Conservation (phyloP, 2,797 vertebrate genomes). For the Smutsia gigantea region DNA sequence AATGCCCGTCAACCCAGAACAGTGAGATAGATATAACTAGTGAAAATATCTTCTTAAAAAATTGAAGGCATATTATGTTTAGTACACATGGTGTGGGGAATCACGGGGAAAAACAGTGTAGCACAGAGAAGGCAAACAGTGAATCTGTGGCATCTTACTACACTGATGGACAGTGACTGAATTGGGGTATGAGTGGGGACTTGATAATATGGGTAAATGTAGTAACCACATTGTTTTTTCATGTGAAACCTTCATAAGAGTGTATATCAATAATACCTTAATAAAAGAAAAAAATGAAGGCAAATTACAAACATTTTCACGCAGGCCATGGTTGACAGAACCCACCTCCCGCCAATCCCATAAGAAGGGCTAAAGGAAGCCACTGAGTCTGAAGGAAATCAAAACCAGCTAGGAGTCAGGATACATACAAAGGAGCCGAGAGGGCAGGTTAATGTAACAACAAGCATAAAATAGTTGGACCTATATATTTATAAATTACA, state of each 20-base stretch:
- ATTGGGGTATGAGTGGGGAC: too few relatives aligned
- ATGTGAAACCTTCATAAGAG: too few relatives aligned
- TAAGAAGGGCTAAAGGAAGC: background rate
- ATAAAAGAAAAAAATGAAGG: background rate
- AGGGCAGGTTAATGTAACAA: background rate
- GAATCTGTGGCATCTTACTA: too few relatives aligned
- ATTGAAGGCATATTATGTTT: too few relatives aligned
- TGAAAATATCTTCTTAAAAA: background rate
- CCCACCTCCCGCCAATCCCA: background rate
- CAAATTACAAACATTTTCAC: background rate
- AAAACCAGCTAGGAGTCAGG: background rate
- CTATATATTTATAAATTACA: background rate
- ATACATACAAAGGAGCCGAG: fast-evolving
- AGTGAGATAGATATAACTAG: background rate
- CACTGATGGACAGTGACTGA: too few relatives aligned
- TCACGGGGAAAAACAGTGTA: too few relatives aligned
- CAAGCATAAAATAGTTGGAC: too few relatives aligned
- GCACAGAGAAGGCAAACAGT: too few relatives aligned
- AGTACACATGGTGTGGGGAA: too few relatives aligned
- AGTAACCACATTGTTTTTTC: too few relatives aligned
- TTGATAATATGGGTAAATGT: too few relatives aligned
- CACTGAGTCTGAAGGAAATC: background rate
- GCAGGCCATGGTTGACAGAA: background rate
- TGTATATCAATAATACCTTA: too few relatives aligned
- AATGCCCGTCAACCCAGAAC: background rate